These are phyloP conservation scores for Tupaia tana DNA, from an alignment of 2,113 vertebrate species.

Conservation along the genomic window DNA sequence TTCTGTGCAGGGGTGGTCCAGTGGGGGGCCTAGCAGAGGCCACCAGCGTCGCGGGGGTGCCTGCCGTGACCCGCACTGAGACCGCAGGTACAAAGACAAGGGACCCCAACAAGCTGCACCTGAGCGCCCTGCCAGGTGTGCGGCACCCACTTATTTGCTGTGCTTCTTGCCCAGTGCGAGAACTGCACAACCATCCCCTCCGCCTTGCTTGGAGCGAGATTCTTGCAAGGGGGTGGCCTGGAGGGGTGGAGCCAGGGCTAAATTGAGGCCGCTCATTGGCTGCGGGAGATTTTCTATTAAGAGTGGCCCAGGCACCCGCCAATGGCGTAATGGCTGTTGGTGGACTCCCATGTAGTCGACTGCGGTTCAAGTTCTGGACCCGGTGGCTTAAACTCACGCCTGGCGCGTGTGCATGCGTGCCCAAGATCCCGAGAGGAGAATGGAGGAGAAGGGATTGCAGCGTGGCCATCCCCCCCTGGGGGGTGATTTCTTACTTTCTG, in stretches of 20 bases:
- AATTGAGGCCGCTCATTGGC: neutral
- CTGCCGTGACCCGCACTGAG: neutral
- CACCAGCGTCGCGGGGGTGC: neutral
- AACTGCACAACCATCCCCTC: neutral
- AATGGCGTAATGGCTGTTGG: too few species aligned
- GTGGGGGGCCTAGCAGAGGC: rapidly evolving
- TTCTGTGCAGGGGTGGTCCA: too few species aligned
- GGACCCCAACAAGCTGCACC: rapidly evolving
- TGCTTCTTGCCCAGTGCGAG: neutral
- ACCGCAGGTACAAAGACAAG: neutral
- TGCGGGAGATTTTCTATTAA: neutral
- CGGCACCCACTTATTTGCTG: neutral
- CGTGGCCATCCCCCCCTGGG: too few species aligned
- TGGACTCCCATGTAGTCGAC: too few species aligned
- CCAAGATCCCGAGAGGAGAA: too few species aligned
- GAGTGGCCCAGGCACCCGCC: too few species aligned
- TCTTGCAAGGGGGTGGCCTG: neutral
- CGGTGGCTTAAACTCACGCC: too few species aligned
- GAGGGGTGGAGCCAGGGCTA: neutral
- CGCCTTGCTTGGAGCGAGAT: too few species aligned
- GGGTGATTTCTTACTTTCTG: too few species aligned
- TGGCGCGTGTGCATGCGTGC: too few species aligned
- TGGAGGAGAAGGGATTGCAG: too few species aligned
- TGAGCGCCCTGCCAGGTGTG: neutral
- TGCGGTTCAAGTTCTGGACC: too few species aligned